phyloP scores from a whole-genome alignment of 2,797 vertebrate species.

The Leptoclinus maculatus region DNA sequence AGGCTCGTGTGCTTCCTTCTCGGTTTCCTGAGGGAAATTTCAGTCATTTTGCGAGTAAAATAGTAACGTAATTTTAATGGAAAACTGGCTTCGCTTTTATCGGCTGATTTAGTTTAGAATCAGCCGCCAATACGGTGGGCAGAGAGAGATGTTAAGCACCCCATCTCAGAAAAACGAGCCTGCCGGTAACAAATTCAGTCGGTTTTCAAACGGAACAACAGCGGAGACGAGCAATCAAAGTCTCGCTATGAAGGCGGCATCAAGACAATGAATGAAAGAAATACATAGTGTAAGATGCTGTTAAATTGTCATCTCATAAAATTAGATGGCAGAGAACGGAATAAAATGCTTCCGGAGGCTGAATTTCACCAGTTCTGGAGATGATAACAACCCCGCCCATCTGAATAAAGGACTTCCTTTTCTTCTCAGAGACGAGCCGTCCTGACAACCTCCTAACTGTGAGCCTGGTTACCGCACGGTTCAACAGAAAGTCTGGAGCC shows the following conservation, averaged over 20 bases:
- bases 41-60: slow-evolving; percentile 40
- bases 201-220: slow-evolving; percentile 46
- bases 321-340: slow-evolving; percentile 18
- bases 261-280: slow-evolving; percentile 44
- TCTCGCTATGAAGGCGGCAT: slow-evolving; percentile 29
- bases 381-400: slow-evolving; percentile 59
- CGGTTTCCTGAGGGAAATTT: slow-evolving; percentile 37
- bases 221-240: slow-evolving; percentile 43
- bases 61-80: slow-evolving; percentile 32
- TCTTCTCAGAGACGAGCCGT: slow-evolving; percentile 33
- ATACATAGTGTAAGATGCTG: slow-evolving; percentile 35
- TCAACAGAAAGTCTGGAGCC: not conserved
- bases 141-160: slow-evolving; percentile 27
- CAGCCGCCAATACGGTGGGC: not conserved
- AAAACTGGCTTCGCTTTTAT: slow-evolving; percentile 38
- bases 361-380: slow-evolving; percentile 58
- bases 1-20: slow-evolving; percentile 22
- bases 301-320: slow-evolving; percentile 54
- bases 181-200: slow-evolving; percentile 47
- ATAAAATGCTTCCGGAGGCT: slow-evolving; percentile 47
- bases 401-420: slow-evolving; percentile 53
- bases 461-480: not conserved
- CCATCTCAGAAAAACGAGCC: slow-evolving; percentile 38
- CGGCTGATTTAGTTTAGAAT: slow-evolving; percentile 41
- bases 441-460: slow-evolving; percentile 22